phyloP scores from a whole-genome alignment of 2,888 invertebrate species.

The Lycaena phlaeas region DNA sequence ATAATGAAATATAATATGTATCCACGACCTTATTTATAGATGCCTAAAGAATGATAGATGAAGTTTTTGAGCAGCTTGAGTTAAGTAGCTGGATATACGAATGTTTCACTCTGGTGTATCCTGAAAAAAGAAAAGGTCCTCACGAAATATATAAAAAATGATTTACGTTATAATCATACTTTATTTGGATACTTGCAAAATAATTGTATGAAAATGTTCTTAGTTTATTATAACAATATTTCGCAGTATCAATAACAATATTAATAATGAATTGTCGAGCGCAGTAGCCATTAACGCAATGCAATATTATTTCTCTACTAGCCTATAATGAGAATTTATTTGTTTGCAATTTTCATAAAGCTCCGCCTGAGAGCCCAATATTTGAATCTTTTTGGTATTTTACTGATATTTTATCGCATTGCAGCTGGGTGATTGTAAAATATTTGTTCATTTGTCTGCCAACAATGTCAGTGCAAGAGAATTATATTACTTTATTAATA shows the following conservation, averaged over 20 bases:
- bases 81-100: too few relatives aligned
- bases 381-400: constrained; percentile 35
- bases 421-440: constrained; percentile 33
- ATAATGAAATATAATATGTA: too few relatives aligned
- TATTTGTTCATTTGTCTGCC: constrained; percentile 16
- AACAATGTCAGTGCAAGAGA: not conserved
- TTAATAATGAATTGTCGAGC: constrained; percentile 40
- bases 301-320: constrained; percentile 46
- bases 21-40: too few relatives aligned
- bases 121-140: too few relatives aligned
- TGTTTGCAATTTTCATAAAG: constrained; percentile 56
- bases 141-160: too few relatives aligned
- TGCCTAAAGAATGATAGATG: too few relatives aligned
- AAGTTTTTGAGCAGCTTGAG: too few relatives aligned
- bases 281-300: constrained; percentile 49
- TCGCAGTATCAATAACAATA: constrained; percentile 5
- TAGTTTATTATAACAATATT: constrained; percentile 1
- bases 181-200: too few relatives aligned
- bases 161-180: too few relatives aligned
- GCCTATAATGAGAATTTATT: constrained; percentile 58
- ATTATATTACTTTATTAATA: constrained; percentile 5
- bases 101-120: too few relatives aligned
- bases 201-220: too few relatives aligned
- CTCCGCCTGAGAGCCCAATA: constrained; percentile 39
- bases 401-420: constrained; percentile 25